Percentiles rank a stretch among this genome's conserved stretches.
Evolutionary conservation across 2,797 vertebrate species (phyloP).

Genomic region (Dallia pectoralis): DNA sequence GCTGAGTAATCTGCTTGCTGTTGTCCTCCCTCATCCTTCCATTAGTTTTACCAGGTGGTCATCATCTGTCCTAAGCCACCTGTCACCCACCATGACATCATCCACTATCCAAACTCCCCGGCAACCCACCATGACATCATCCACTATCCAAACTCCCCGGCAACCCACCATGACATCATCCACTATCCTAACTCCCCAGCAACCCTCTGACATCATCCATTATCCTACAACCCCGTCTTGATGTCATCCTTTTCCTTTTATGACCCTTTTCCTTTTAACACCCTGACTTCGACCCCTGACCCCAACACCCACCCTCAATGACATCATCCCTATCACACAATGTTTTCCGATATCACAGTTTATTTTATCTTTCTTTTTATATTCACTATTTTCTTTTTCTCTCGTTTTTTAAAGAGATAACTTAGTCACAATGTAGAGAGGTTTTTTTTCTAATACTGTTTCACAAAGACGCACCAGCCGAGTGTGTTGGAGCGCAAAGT

Average conservation of each 20-base stretch:
- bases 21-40: not conserved
- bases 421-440: constrained; percentile 28
- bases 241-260: not conserved
- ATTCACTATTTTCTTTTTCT: constrained; percentile 16
- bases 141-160: too few species aligned
- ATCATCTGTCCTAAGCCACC: not conserved
- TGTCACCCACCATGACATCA: too few species aligned
- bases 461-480: constrained; percentile 21
- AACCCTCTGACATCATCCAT: too few species aligned
- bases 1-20: constrained; percentile 5
- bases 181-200: too few species aligned
- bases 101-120: too few species aligned
- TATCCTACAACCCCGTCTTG: not conserved
- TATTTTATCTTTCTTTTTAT: constrained; percentile 30
- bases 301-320: not conserved
- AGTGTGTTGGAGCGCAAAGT: constrained; percentile 11
- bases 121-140: too few species aligned
- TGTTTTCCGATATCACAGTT: constrained; percentile 6
- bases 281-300: not conserved
- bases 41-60: too few species aligned
- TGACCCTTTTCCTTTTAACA: not conserved
- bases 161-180: too few species aligned
- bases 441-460: constrained; percentile 34
- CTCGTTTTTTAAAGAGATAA: constrained; percentile 17
- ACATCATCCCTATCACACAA: too few species aligned